Conservation (phyloP, 2,113 vertebrate genomes). For the Nesoenas mayeri region DNA sequence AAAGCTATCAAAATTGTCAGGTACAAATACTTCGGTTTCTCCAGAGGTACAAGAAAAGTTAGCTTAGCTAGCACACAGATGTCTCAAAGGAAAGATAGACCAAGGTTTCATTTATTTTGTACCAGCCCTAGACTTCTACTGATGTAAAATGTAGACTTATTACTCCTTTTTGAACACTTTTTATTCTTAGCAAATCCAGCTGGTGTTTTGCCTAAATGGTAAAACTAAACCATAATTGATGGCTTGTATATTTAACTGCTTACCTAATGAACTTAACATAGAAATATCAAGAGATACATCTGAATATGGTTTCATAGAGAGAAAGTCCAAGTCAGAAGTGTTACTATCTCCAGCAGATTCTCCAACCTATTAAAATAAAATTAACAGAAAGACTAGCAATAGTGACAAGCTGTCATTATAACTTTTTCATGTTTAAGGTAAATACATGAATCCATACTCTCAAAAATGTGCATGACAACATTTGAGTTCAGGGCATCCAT, state of each 20-base stretch:
- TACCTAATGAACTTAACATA: constrained; percentile 90
- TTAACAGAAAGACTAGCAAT: not conserved
- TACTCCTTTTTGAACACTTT: not conserved
- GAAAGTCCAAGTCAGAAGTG: constrained; percentile 88
- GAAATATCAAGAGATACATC: constrained; percentile 94
- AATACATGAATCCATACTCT: not conserved
- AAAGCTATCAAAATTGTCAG: not conserved
- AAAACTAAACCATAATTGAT: not conserved
- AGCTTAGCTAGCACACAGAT: not conserved
- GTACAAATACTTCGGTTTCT: not conserved
- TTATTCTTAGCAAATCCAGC: not conserved
- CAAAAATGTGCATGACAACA: not conserved
- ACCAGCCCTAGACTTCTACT: not conserved
- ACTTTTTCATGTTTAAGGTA: not conserved
- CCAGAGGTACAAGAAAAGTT: not conserved
- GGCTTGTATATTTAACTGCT: not conserved
- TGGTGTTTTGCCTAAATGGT: not conserved
- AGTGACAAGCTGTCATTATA: not conserved
- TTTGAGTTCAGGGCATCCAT: not conserved
- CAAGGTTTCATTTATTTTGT: not conserved
- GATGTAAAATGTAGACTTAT: not conserved
- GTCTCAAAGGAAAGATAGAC: not conserved
- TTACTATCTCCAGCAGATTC: constrained; percentile 81
- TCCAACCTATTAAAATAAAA: constrained; percentile 72
- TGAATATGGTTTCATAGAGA: constrained; percentile 89